phyloP scores from a whole-genome alignment of 1,140 invertebrate species.

The Sinonovacula constricta region DNA sequence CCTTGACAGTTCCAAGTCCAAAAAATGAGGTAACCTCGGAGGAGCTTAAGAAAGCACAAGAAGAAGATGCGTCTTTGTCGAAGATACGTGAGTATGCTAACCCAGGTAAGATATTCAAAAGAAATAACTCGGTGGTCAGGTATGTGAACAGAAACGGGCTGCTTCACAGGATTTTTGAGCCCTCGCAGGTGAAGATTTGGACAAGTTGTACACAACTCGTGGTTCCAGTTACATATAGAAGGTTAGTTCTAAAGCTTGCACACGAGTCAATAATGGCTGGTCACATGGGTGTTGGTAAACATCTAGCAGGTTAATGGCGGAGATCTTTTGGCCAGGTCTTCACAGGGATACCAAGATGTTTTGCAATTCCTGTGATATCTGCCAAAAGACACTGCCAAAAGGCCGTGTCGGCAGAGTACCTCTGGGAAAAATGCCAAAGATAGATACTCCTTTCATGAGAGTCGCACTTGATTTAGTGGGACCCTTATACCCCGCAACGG shows the following conservation, averaged over 20 bases:
- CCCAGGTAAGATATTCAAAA: background rate
- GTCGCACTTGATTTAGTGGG: constrained; percentile 35
- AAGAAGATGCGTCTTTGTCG: background rate
- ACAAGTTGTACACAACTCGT: background rate
- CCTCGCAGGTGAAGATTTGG: background rate
- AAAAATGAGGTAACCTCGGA: background rate
- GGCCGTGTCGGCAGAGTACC: constrained; percentile 2
- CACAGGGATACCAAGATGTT: constrained; percentile 23
- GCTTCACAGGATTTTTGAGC: background rate
- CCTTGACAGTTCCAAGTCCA: background rate
- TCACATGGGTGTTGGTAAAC: constrained; percentile 4
- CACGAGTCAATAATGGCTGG: constrained; percentile 9
- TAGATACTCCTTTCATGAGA: constrained; percentile 30
- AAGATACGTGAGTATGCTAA: background rate
- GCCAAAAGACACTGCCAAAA: constrained; percentile 40
- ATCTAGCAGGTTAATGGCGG: background rate
- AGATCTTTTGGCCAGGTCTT: constrained; percentile 53
- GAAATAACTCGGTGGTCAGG: too few species aligned
- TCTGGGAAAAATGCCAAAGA: constrained; percentile 24
- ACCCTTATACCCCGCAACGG: background rate
- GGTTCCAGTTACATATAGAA: background rate
- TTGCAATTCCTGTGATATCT: constrained; percentile 50
- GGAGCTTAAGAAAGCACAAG: background rate
- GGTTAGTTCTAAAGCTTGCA: background rate
- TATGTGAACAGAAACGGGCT: background rate